Evolutionary conservation across 1,140 invertebrate genomes (phyloP), one percentile per base, ranked within the genome.

Genomic region (Achroia grisella): DNA sequence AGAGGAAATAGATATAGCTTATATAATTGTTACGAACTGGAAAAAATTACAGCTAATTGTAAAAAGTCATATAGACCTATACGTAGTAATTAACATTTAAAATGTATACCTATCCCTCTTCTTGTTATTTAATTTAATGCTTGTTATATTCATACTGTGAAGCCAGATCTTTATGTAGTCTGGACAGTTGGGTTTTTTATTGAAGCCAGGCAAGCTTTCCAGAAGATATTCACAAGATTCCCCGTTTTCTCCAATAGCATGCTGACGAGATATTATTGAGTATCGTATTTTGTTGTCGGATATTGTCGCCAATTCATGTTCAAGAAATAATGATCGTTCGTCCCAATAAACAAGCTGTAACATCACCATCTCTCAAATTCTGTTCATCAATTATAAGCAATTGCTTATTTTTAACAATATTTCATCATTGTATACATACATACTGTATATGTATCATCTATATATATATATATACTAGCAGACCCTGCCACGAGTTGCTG

Each of bases 251-350:
- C 92, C 89, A 44, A 94, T 88, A 10, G 94, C 82, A 12, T 92
- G 88, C 59, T 94, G 92, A 23, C 91, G 89, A 43, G 92, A 92
- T 36, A 94, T 88, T 14, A 91, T 90, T 13, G 95, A 91, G 28
- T 91, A 91, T 52, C 93, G 89, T 9, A 94, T 78, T 72, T 94
- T 95, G 31, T 90, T 88, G 62, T 95, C 94, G 8, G 33, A 30
- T 33, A 87, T 80, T 1, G 92, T 92, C 30, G 93, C 83, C 45
- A 96, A 93, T 46, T 92, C 88, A 71, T 97, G 95, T 69, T 96
- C 94, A 87, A 96, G 91, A 61, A 93, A 96, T 37, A 96, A 88
- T 27, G 91, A 90, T 61, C 90, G 90, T 10, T 93, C 90, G 59
- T 96, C 94, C 94, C 94, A 96, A 64, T 94, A 95, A 34, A 95